A percentile compares a stretch with the other conserved stretches of the same genome.
These are phyloP conservation scores for Araneus ventricosus DNA, from an alignment of 1,140 invertebrate species.

Conservation along the genomic window DNA sequence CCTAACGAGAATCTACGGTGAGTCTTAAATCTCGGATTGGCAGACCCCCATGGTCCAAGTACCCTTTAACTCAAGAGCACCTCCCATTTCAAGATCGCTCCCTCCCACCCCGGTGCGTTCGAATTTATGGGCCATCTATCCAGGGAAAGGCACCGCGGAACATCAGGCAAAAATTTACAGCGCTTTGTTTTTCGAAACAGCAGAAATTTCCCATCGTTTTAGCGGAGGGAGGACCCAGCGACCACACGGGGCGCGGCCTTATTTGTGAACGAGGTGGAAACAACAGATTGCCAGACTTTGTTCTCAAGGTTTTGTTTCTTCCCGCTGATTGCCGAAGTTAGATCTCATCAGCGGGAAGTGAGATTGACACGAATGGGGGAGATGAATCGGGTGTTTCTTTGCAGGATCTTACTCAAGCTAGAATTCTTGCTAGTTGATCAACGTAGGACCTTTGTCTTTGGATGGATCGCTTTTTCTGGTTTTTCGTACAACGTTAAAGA, in stretches of 20 bases:
- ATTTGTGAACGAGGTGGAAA: conserved; percentile 55
- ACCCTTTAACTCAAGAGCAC: neutral
- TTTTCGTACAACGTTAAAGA: no score
- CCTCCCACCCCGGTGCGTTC: neutral
- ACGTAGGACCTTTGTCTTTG: no score
- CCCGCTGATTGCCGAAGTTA: neutral
- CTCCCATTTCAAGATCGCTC: neutral
- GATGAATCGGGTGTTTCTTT: neutral
- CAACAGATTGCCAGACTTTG: conserved; percentile 38
- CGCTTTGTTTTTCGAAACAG: conserved; percentile 20
- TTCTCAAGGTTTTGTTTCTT: neutral
- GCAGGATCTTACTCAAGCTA: no score
- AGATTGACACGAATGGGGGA: neutral
- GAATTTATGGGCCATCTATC: neutral
- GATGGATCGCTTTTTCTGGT: no score
- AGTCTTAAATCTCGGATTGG: neutral
- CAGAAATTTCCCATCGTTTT: conserved; percentile 43
- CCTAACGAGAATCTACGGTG: neutral
- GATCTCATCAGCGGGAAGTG: neutral
- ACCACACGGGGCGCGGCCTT: neutral
- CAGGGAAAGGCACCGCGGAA: neutral
- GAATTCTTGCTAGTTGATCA: no score
- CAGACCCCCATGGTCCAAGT: neutral
- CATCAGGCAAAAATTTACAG: neutral
- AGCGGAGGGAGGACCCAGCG: neutral